Percentiles rank a stretch among this genome's conserved stretches.
These are phyloP conservation scores for Gallinago solitaria DNA, from an alignment of 2,797 vertebrate genomes.

Conservation along the genomic window DNA sequence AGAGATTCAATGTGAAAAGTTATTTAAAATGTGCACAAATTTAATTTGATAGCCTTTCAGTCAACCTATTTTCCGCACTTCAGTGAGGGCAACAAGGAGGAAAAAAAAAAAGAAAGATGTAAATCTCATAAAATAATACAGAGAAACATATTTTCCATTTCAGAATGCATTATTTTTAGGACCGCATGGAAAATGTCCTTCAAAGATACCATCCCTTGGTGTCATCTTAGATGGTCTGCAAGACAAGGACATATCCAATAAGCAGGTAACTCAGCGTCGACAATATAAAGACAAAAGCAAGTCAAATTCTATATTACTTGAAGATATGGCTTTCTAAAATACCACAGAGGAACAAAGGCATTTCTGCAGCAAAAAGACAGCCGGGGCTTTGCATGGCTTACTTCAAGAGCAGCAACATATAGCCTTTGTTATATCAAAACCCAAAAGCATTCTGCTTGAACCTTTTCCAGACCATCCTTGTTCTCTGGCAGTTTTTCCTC, in stretches of 20 bases:
- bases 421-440: neutral
- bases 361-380: neutral
- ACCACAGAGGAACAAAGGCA: neutral
- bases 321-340: slow-evolving; percentile 4
- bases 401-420: neutral
- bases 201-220: neutral
- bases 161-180: neutral
- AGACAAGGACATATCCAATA: neutral
- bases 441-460: neutral
- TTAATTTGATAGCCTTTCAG: slow-evolving; percentile 41
- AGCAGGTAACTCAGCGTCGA: neutral
- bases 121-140: neutral
- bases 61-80: slow-evolving; percentile 36
- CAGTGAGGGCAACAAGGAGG: neutral
- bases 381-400: neutral
- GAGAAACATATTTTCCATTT: neutral
- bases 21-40: slow-evolving; percentile 57
- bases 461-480: neutral
- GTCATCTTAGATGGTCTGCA: neutral
- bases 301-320: neutral
- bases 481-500: neutral
- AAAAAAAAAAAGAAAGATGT: neutral
- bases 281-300: neutral
- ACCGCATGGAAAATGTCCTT: neutral
- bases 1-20: slow-evolving; percentile 37